Evolutionary conservation across 2,113 vertebrate species (phyloP), one percentile per base, ranked within the genome.

Genomic region (Manacus vitellinus): DNA sequence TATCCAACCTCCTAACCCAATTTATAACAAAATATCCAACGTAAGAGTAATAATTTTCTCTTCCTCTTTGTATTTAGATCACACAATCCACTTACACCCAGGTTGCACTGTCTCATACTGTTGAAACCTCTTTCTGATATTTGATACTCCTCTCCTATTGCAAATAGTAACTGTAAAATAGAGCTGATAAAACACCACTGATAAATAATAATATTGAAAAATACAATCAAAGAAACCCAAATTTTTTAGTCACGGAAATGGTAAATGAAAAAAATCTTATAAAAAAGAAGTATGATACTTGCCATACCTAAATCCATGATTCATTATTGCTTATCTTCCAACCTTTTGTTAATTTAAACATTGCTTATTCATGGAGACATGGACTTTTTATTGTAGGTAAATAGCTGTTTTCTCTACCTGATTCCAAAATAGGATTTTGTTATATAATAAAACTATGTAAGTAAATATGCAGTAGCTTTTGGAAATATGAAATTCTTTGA

Each of bases 181-280:
- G 24, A 84, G 66, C 7, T 30, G 14, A 30, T 25, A 44, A 22
- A 77, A 62, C 12, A 56, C 3, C 3, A 44, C 5, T 37, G 23
- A 25, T n/a, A 5, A 22, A 72, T 72, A 91, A 14, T 7, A 67
- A 7, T 33, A 41, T 54, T 67, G 8, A 63, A 86, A 85, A 59
- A 3, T 14, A 33, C 16, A 55, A 12, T 12, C 2, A 77, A 55
- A 85, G 85, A 18, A 1, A 0, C 2, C 10, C 6, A 12, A 27
- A 68, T 51, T 2, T 43, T 65, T 52, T 47, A 30, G 27, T 52
- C 25, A 86, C 33, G 4, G 11, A 88, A 91, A 88, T 7, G 8
- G 7, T 66, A 82, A 88, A 66, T 44, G 2, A 61, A 78, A 82
- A 79, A 35, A 55, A 54, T 28, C 14, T 55, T 24, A 37, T n/a